Conservation (phyloP, 2,797 vertebrate genomes). For the Lerista edwardsae region DNA sequence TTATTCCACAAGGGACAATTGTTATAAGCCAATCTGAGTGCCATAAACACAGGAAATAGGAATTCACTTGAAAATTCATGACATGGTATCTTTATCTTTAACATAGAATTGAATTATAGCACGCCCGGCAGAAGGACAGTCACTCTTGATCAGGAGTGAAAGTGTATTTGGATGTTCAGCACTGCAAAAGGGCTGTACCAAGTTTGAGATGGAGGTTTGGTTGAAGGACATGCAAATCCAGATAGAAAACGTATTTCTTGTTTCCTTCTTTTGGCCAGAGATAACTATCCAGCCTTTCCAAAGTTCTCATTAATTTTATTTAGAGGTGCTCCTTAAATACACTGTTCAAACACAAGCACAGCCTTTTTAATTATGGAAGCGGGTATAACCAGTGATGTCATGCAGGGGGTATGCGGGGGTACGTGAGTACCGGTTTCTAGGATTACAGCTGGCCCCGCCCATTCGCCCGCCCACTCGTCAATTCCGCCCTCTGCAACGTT, state of each 20-base stretch:
- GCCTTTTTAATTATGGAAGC: too few species aligned
- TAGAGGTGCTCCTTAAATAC: too few species aligned
- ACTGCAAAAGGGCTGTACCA: not conserved
- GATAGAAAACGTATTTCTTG: not conserved
- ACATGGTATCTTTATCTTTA: conserved; percentile 6
- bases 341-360: too few species aligned
- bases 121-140: not conserved
- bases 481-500: too few species aligned
- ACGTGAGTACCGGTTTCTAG: too few species aligned
- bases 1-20: conserved; percentile 3
- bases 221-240: not conserved
- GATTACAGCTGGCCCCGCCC: too few species aligned
- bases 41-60: not conserved
- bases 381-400: too few species aligned
- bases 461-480: too few species aligned
- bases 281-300: too few species aligned
- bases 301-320: too few species aligned
- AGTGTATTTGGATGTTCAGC: not conserved
- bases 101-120: not conserved
- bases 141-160: not conserved
- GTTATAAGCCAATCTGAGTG: conserved; percentile 5
- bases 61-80: not conserved
- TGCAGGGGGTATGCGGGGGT: too few species aligned
- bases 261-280: too few species aligned
- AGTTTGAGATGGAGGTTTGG: not conserved